Evolutionary conservation across 2,113 vertebrate species (phyloP), one percentile per base, ranked within the genome.

Genomic region (Microtus pennsylvanicus): DNA sequence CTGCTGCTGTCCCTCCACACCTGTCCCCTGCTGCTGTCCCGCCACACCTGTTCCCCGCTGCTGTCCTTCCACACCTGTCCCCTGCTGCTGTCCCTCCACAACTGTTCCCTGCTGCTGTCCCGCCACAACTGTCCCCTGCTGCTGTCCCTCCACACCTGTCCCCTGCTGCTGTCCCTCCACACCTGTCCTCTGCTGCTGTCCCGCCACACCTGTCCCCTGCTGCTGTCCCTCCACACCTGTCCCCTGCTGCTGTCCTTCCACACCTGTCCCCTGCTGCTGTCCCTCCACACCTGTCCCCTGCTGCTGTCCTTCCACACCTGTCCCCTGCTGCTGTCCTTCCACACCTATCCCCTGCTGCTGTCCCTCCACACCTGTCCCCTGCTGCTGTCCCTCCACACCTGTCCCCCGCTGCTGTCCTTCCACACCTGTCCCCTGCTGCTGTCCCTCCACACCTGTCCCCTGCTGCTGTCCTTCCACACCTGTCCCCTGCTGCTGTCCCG

Each of bases 171-270:
- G 98, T 1, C 99, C 98, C 0, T 98, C 98, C 96, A 99, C n/a
- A n/a, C n/a, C n/a, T n/a, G n/a, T n/a, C n/a, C n/a, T n/a, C n/a
- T n/a, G n/a, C n/a, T n/a, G n/a, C n/a, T n/a, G n/a, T n/a, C n/a
- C n/a, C n/a, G n/a, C n/a, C n/a, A n/a, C n/a, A 0, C 99, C 99
- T 0, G 98, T 99, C 88, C 99, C 98, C 98, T 99, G 99, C 99
- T 42, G 42, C 42, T 42, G 42, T 42, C 42, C 42, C 42, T 42
- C 42, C 42, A 42, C 42, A 42, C 42, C 42, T 42, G 42, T 3
- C 42, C 42, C 42, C 42, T 42, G 42, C 42, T 42, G 42, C 42
- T 42, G 42, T 42, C 42, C 42, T 3, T 42, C 42, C 3, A 42
- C 42, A 42, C 42, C 42, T 42, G 42, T 3, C 42, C 42, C 98